Evolutionary conservation across 2,797 vertebrate species (phyloP), one percentile per base, ranked within the genome.

Genomic region (Liparis tanakae): DNA sequence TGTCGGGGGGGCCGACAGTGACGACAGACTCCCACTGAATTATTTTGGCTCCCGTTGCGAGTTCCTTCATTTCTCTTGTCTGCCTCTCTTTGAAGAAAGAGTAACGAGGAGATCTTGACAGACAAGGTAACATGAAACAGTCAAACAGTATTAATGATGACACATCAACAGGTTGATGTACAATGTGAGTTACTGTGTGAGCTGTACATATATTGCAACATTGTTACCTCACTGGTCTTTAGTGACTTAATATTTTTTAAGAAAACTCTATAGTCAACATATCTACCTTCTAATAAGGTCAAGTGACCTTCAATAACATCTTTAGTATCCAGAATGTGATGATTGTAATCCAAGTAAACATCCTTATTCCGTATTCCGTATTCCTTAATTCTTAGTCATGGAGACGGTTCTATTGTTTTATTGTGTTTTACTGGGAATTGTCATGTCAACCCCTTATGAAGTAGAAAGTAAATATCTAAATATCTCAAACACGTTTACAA

Each of bases 101-200:
- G 12, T 43, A 44, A 72, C 48, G 68, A 60, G 44, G 25, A 60
- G 37, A 72, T 43, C 10, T 34, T 63, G 64, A 79, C 50, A 57
- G 39, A 72, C 14, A 74, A 75, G 63, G 72, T 81, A 79, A 78
- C 14, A 33, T 59, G 20, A 87, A 82, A 41, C 69, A 67, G 7
- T 73, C 48, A 51, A 78, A 14, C 79, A 74, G 67, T 65, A 79
- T 82, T 66, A 5, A 60, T 68, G 22, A 34, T 25, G 6, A 66
- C 25, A 73, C 44, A 50, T 62, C 41, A 67, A 17, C 46, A 61
- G 50, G 50, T 70, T 55, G 41, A 7, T 58, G 7, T 37, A 51
- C 15, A 74, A 8, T 37, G 20, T 58, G n/a, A 73, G 10, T 61
- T 57, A 15, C 3, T 18, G 54, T 30, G 10, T 60, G 22, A 56